phyloP scores from a whole-genome alignment of 2,113 vertebrate species.

The Microtus pennsylvanicus region DNA sequence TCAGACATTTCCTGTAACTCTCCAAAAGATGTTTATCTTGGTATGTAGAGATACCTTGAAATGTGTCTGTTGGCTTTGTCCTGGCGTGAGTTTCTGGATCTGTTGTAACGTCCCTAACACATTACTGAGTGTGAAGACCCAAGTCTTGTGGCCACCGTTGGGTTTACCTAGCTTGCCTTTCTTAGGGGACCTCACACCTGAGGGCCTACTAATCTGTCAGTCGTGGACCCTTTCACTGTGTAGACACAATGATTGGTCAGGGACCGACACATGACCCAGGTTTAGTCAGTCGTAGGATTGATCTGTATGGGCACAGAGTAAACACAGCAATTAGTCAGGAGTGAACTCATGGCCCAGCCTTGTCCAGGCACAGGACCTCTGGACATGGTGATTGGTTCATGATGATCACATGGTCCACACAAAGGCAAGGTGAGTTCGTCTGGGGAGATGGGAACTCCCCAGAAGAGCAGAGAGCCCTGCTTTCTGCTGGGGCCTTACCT shows the following conservation, averaged over 20 bases:
- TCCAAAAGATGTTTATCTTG: background rate
- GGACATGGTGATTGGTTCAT: background rate
- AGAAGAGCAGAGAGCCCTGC: background rate
- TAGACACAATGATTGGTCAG: background rate
- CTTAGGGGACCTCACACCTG: background rate
- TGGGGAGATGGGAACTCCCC: too few species aligned
- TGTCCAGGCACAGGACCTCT: background rate
- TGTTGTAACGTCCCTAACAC: background rate
- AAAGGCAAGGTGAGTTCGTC: background rate
- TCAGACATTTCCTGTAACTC: background rate
- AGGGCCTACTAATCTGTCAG: background rate
- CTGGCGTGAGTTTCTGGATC: background rate
- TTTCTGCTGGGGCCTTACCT: background rate
- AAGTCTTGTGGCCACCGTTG: background rate
- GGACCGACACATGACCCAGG: background rate
- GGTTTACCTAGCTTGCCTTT: background rate
- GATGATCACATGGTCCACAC: background rate
- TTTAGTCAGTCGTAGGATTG: background rate
- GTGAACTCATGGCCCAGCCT: background rate
- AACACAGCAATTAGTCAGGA: background rate
- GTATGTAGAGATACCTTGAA: background rate
- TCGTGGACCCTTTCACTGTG: background rate
- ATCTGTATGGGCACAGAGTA: background rate
- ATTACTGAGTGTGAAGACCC: background rate
- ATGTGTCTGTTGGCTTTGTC: background rate